Base-by-base conservation (phyloP, 2,888 invertebrate species). In the Oxystoma pomonae region DNA sequence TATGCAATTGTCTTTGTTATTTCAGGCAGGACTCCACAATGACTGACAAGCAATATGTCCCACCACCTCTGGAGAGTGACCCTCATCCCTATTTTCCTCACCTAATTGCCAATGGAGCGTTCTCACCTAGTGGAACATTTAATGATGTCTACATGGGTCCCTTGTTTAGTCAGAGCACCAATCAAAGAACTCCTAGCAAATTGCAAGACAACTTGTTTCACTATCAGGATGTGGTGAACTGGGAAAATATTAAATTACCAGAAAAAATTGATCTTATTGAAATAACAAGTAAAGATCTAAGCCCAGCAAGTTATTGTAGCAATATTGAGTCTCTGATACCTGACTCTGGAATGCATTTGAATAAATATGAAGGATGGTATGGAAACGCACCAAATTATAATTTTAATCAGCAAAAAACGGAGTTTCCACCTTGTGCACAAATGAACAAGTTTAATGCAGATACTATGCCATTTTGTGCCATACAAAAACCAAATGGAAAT, bases 191-290 rank as follows among this genome's bases (percentile, higher is more conserved):
- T 16, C 55, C 35, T n/a, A 56, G 20, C 18, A 59, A 20, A 55
- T 60, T 49, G 16, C 16, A 19, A 16, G 59, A 57, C n/a, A 35
- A 49, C 16, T 12, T 57, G 3, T 64, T 56, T 57, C 50, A 60
- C 7, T 60, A 64, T 16, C 57, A 69, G 7, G 69, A 71, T 17
- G 51, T 68, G 20, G 67, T 71, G 50, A 68, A 71, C 7, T 65
- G 65, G 65, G 65, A 65, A 62, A 66, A 64, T 58, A 53, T 72
- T 49, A 74, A 74, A 61, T 67, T 74, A 51, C 63, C 73, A 0
- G 77, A 77, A 61, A 78, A 76, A 70, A 73, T 75, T 18, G 77
- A 78, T 65, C 73, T 72, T 58, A 73, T 76, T 58, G 78, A 78
- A 64, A 74, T 77, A 20, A 71, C 70, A 1, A 75, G 72, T 65